A percentile compares a stretch with the other conserved stretches of the same genome.
phyloP scores from a whole-genome alignment of 1,140 invertebrate species.

The Polypedilum pembai region DNA sequence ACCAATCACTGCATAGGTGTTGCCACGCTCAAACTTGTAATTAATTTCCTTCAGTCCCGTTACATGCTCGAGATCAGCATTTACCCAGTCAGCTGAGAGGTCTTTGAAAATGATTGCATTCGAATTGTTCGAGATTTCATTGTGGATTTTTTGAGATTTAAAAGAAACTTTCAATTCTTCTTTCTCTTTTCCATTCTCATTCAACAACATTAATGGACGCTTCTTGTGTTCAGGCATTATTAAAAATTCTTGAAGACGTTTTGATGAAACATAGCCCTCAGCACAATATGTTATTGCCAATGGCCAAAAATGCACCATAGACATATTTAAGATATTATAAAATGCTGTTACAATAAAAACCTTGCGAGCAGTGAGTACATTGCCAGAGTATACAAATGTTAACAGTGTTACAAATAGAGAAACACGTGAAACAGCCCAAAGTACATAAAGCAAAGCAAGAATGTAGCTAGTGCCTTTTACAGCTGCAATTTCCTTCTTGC shows the following conservation, averaged over 20 bases:
- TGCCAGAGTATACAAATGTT: constrained; percentile 51
- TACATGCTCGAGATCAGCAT: not conserved
- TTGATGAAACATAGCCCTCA: constrained; percentile 55
- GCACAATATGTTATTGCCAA: constrained; percentile 54
- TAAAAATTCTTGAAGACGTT: constrained; percentile 56
- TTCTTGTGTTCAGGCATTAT: constrained; percentile 36
- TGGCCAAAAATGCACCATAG: constrained; percentile 59
- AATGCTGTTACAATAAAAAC: constrained; percentile 48
- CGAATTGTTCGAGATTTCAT: not conserved
- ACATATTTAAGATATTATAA: constrained; percentile 47
- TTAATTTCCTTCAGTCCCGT: not conserved
- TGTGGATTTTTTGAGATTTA: not conserved
- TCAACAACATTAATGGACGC: not conserved
- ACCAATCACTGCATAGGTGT: constrained; percentile 44
- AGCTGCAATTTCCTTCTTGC: constrained; percentile 43
- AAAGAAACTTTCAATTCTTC: not conserved
- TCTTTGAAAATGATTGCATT: constrained; percentile 1
- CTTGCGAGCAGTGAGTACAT: constrained; percentile 53
- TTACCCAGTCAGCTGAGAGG: not conserved
- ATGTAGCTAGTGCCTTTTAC: constrained; percentile 49
- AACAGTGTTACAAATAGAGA: constrained; percentile 57
- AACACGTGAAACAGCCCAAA: constrained; percentile 50
- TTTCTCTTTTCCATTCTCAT: not conserved
- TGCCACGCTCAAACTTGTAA: not conserved
- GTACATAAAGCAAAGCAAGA: constrained; percentile 44